Evolutionary conservation across 1,140 invertebrate species (phyloP).

Genomic region (Neodiprion virginianus): DNA sequence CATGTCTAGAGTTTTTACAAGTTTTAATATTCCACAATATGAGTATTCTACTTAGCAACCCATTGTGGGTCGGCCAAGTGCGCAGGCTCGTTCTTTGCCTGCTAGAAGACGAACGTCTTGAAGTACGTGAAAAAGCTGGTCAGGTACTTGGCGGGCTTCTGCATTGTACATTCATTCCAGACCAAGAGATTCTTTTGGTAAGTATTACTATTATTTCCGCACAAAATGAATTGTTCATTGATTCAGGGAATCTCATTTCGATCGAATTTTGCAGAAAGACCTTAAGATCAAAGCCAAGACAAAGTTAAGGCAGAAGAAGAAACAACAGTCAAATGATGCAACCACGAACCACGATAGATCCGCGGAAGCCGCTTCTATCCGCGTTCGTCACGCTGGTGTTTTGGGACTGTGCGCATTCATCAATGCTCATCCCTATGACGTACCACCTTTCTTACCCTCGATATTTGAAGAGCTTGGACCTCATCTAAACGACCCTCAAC

Average conservation of each 20-base stretch:
- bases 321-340: constrained; percentile 29
- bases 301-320: constrained; percentile 42
- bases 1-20: constrained; percentile 79
- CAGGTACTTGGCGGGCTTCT: constrained; percentile 85
- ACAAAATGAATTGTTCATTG: constrained; percentile 9
- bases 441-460: constrained; percentile 83
- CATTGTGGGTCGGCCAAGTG: constrained; percentile 64
- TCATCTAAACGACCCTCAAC: constrained; percentile 88
- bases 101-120: constrained; percentile 74
- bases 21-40: constrained; percentile 86
- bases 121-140: constrained; percentile 82
- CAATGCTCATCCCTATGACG: constrained; percentile 87
- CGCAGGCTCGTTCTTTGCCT: constrained; percentile 69
- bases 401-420: constrained; percentile 90
- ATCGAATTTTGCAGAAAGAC: constrained; percentile 51
- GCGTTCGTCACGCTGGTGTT: constrained; percentile 79
- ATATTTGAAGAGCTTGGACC: constrained; percentile 80
- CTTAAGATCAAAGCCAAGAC: constrained; percentile 64
- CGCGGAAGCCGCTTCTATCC: constrained; percentile 54
- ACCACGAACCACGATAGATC: constrained; percentile 42
- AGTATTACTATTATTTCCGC: constrained; percentile 19
- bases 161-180: constrained; percentile 80
- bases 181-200: constrained; percentile 67
- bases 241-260: not conserved
- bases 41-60: constrained; percentile 70